Evolutionary conservation across 2,888 invertebrate species (phyloP).

Genomic region (Tolmerus cingulatus): DNA sequence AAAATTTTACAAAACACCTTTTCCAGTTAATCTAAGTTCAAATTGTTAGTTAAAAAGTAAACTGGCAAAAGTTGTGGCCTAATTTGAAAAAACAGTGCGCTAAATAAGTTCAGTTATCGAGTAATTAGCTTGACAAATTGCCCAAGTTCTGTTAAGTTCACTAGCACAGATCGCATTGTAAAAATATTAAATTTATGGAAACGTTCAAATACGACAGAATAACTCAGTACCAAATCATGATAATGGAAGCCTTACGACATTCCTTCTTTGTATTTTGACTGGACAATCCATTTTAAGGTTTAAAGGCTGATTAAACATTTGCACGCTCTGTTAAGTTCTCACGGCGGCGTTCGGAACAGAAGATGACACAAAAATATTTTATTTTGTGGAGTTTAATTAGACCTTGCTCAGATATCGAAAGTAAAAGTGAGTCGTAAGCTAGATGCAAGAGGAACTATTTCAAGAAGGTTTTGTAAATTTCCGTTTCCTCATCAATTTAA

Average conservation of each 20-base stretch:
- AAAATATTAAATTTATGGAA: background rate
- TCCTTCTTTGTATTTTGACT: background rate
- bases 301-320: background rate
- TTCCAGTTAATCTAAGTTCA: background rate
- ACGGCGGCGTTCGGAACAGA: too few relatives aligned
- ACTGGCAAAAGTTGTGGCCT: background rate
- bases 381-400: too few relatives aligned
- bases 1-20: background rate
- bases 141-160: background rate
- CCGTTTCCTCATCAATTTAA: too few relatives aligned
- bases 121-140: background rate
- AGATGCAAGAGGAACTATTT: too few relatives aligned
- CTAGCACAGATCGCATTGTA: background rate
- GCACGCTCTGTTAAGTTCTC: slow-evolving; percentile 5
- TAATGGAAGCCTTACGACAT: background rate
- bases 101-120: background rate
- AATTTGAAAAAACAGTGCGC: background rate
- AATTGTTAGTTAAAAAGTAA: background rate
- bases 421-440: too few relatives aligned
- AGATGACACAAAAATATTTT: too few relatives aligned
- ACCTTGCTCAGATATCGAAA: too few relatives aligned
- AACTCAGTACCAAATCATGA: background rate
- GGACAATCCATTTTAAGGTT: background rate
- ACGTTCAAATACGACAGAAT: background rate
- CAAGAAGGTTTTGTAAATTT: too few relatives aligned